Evolutionary conservation across 35 echinoderm and acorn worm genomes (phyloP), one percentile per base, ranked within the genome.

Genomic region (Lytechinus variegatus): DNA sequence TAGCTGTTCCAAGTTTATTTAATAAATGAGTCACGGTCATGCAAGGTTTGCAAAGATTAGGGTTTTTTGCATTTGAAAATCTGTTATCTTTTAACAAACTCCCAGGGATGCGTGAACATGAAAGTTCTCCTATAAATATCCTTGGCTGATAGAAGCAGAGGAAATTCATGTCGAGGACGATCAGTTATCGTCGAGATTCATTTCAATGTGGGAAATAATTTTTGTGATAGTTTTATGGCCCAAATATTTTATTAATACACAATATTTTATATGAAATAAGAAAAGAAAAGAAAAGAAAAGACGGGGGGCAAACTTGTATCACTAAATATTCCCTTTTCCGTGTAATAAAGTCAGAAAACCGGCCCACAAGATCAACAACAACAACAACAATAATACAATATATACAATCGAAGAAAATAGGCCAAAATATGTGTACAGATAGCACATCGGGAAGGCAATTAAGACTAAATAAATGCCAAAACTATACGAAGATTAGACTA

Each of bases 41-140:
- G 19, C 66, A 24, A 6, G 66, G 66, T 79, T 79, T 79, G 66
- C 16, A 79, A 79, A 79, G 66, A 79, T 79, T 79, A 79, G 19
- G 0, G n/a, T 79, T 79, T 79, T 79, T 79, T 79, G 19, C 61
- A 79, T 24, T 24, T 79, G 66, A 79, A 79, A 79, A 79, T 79
- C 66, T 79, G 66, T 79, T 79, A 79, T 79, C 66, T 79, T 79
- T 79, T 79, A 79, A 79, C 66, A 79, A 79, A 79, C 66, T 24
- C n/a, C n/a, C 66, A 79, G 19, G n/a, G 66, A 79, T 79, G 66
- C 16, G n/a, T 79, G 66, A 79, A 79, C 66, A 79, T 79, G 66
- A 79, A 79, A 79, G 13, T 3, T 79, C 14, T 24, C 4, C 66
- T 79, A n/a, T 79, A 79, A 79, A 79, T 79, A 79, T 24, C 66